Conservation (phyloP, 2,888 invertebrate genomes). For the Agrotis puta region DNA sequence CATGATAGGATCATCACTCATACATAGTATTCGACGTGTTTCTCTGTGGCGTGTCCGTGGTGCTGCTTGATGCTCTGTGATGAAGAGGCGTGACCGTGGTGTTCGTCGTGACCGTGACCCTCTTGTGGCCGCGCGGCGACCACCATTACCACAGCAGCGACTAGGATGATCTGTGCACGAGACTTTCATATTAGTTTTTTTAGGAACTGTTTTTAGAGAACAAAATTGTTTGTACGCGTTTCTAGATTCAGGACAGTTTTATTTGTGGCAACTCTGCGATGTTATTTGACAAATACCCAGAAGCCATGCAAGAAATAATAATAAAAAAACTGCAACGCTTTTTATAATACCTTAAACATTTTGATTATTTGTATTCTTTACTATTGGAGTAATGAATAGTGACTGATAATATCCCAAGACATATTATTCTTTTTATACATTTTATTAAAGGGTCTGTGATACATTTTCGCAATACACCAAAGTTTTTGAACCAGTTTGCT, state of each 20-base stretch:
- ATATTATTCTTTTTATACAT: slow-evolving; percentile 23
- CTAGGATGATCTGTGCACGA: slow-evolving; percentile 18
- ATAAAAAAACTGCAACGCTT: not conserved
- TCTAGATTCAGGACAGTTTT: not conserved
- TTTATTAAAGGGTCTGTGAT: slow-evolving; percentile 17
- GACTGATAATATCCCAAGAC: slow-evolving; percentile 22
- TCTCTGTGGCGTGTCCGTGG: slow-evolving; percentile 41
- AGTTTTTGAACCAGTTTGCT: slow-evolving; percentile 25
- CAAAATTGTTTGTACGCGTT: not conserved
- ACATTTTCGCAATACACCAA: slow-evolving; percentile 28
- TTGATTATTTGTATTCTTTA: slow-evolving; percentile 13
- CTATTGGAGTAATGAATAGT: slow-evolving; percentile 5
- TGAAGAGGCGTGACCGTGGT: slow-evolving; percentile 67
- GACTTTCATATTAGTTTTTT: not conserved
- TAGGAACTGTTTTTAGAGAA: not conserved
- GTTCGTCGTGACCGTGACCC: slow-evolving; percentile 40
- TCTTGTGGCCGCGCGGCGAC: slow-evolving; percentile 42
- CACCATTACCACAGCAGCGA: slow-evolving; percentile 30
- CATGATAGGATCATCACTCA: not conserved
- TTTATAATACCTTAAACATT: slow-evolving; percentile 40
- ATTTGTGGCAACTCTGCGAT: too few relatives aligned
- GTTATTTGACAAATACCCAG: too few relatives aligned
- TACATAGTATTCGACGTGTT: slow-evolving; percentile 51
- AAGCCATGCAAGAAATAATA: too few relatives aligned
- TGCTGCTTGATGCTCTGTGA: slow-evolving; percentile 69